These are phyloP conservation scores for Dromas ardeola DNA, from an alignment of 2,113 vertebrate genomes.

Conservation along the genomic window DNA sequence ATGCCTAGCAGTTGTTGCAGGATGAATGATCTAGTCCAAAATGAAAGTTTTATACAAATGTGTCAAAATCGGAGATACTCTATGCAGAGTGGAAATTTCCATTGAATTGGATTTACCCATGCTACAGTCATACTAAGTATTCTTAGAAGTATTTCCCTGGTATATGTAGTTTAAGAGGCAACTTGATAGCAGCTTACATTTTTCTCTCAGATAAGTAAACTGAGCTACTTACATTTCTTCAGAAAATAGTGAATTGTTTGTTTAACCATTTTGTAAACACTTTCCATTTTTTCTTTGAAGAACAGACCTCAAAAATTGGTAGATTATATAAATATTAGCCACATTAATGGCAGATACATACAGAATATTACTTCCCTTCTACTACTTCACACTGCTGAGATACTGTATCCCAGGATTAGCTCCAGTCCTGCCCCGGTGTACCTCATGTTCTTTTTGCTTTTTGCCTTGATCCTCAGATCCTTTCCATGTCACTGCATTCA, in stretches of 20 bases:
- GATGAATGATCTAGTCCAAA: not conserved
- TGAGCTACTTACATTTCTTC: not conserved
- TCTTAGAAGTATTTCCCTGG: not conserved
- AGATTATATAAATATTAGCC: not conserved
- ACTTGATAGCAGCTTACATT: not conserved
- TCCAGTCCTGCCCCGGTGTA: not conserved
- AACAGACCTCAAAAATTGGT: not conserved
- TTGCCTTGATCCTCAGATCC: not conserved
- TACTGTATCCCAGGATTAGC: not conserved
- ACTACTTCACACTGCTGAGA: not conserved
- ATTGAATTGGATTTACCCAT: not conserved
- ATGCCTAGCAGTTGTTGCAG: not conserved
- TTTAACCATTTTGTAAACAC: not conserved
- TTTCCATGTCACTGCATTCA: not conserved
- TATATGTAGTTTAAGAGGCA: not conserved
- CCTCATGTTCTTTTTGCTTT: not conserved
- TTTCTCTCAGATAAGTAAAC: not conserved
- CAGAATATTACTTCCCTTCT: not conserved
- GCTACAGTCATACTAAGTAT: not conserved
- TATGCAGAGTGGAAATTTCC: not conserved
- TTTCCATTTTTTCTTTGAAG: not conserved
- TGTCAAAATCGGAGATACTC: not conserved
- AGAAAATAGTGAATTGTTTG: not conserved
- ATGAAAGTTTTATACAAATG: not conserved
- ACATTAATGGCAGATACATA: not conserved